phyloP scores from a whole-genome alignment of 1,140 invertebrate species.

The Monochamus saltuarius region DNA sequence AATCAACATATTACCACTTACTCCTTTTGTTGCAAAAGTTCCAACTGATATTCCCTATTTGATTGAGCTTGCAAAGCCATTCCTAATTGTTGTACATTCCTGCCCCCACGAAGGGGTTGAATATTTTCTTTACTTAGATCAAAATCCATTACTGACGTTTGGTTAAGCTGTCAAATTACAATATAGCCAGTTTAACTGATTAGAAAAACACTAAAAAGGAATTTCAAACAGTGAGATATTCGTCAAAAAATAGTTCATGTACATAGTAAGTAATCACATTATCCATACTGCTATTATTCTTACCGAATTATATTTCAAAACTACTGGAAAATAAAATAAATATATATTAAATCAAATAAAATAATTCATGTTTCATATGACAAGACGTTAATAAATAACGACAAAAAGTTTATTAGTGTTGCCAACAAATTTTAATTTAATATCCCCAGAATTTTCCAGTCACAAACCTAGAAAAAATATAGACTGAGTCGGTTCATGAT shows the following conservation, averaged over 20 bases:
- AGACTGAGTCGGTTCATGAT: too few species aligned
- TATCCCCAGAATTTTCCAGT: too few species aligned
- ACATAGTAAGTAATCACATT: too few species aligned
- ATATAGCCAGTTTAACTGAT: constrained; percentile 4
- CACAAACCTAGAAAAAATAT: too few species aligned
- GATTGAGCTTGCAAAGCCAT: constrained; percentile 74
- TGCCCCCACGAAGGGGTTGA: constrained; percentile 80
- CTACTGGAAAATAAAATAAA: too few species aligned
- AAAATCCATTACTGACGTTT: constrained; percentile 60
- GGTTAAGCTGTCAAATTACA: constrained; percentile 22
- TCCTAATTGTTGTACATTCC: constrained; percentile 72
- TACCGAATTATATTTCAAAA: too few species aligned
- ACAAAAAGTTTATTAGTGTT: constrained; percentile 2
- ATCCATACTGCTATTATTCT: too few species aligned
- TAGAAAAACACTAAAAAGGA: constrained; percentile 9
- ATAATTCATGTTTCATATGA: too few species aligned
- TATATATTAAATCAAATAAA: too few species aligned
- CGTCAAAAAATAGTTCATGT: too few species aligned
- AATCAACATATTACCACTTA: constrained; percentile 43
- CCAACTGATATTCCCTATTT: constrained; percentile 59
- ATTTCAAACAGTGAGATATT: too few species aligned
- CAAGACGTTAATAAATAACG: constrained; percentile 4
- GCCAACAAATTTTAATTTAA: not conserved
- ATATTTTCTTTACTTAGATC: constrained; percentile 87
- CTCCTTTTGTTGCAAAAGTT: constrained; percentile 60